Evolutionary conservation across 2,888 invertebrate genomes (phyloP).

Genomic region (Microplitis deprimator): DNA sequence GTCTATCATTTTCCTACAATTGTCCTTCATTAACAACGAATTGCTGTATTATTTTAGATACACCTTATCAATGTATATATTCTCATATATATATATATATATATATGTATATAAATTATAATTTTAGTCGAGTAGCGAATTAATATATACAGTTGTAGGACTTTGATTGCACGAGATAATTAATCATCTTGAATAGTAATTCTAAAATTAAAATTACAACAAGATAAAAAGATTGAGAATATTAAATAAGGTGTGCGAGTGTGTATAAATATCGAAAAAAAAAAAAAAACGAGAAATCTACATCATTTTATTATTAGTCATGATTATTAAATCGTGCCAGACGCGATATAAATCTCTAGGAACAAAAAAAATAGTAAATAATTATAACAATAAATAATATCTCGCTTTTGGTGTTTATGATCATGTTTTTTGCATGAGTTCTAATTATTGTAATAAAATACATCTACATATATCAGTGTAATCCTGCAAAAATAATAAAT

Average conservation of each 20-base stretch:
- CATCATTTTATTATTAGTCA: constrained; percentile 43
- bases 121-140: background rate
- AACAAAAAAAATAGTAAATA: constrained; percentile 31
- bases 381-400: constrained; percentile 33
- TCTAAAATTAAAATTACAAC: background rate
- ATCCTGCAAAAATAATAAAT: background rate
- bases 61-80: constrained; percentile 1
- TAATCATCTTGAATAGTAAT: background rate
- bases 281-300: background rate
- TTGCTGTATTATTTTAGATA: background rate
- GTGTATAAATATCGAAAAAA: background rate
- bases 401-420: constrained; percentile 18
- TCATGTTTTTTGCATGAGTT: background rate
- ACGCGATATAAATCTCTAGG: constrained; percentile 45
- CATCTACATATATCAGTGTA: constrained; percentile 12
- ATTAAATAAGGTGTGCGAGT: background rate
- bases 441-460: background rate
- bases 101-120: background rate
- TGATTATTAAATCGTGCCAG: constrained; percentile 51
- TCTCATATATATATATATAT: constrained; percentile 3
- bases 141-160: background rate
- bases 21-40: background rate
- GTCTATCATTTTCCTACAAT: background rate
- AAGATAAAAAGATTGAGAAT: background rate
- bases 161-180: background rate